Conservation (phyloP, 1,140 invertebrate species). For the Drosophila bocki region DNA sequence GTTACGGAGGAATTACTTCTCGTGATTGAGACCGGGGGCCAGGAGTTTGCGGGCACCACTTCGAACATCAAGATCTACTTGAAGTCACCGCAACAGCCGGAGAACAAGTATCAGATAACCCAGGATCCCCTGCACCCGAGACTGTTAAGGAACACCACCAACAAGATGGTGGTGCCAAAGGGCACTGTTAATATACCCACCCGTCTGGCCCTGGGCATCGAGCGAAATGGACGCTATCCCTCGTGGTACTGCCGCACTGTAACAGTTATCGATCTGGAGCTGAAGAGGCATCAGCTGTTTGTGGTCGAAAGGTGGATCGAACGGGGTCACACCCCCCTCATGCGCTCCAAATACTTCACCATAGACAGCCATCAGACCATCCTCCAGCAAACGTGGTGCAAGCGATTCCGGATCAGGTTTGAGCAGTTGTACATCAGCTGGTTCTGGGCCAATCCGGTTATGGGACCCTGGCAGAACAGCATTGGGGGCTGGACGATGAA, state of each 20-base stretch:
- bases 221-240: constrained; percentile 31
- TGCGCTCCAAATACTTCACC: constrained; percentile 24
- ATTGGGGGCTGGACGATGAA: constrained; percentile 7
- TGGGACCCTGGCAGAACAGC: constrained; percentile 36
- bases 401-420: background rate
- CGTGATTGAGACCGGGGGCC: constrained; percentile 31
- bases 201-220: constrained; percentile 28
- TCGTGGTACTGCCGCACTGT: constrained; percentile 44
- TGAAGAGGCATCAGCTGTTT: constrained; percentile 21
- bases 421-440: constrained; percentile 22
- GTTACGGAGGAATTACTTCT: constrained; percentile 12
- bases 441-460: constrained; percentile 14
- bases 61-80: constrained; percentile 46
- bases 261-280: constrained; percentile 15
- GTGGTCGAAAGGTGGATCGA: constrained; percentile 31
- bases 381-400: constrained; percentile 6
- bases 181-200: constrained; percentile 32
- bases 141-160: constrained; percentile 30
- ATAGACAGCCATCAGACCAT: fast-evolving
- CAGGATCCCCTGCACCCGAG: constrained; percentile 37
- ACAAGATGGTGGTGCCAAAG: background rate
- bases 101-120: constrained; percentile 17
- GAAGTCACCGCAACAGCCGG: constrained; percentile 5
- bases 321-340: constrained; percentile 1
- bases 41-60: constrained; percentile 37